A percentile compares a stretch with the other conserved stretches of the same genome.
These are phyloP conservation scores for Pelodytes ibericus DNA, from an alignment of 2,797 vertebrate genomes.

Conservation along the genomic window DNA sequence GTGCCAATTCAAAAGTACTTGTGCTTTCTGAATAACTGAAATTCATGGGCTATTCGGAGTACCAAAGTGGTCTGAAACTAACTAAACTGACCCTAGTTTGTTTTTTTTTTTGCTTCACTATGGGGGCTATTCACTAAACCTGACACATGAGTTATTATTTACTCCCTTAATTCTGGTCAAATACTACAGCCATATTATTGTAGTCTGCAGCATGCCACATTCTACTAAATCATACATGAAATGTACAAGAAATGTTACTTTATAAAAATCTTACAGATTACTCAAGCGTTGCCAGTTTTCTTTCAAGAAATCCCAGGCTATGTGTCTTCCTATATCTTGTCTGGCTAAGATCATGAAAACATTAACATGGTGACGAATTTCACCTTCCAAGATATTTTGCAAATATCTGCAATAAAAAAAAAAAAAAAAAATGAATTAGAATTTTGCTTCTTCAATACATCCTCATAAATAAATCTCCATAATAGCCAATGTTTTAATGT, in stretches of 20 bases:
- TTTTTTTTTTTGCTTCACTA: no score
- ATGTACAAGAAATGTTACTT: no score
- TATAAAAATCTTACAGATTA: conserved; percentile 54
- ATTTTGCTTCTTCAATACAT: no score
- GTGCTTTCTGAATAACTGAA: no score
- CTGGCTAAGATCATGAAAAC: conserved; percentile 13
- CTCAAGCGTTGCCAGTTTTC: conserved; percentile 70
- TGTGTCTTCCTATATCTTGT: conserved; percentile 66
- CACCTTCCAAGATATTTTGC: conserved; percentile 61
- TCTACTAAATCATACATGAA: not conserved
- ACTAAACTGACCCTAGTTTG: no score
- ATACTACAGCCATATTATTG: not conserved
- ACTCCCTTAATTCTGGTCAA: not conserved
- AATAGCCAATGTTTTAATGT: no score
- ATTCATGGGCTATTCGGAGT: no score
- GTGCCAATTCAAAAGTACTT: no score
- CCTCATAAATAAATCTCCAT: no score
- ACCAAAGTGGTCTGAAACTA: no score
- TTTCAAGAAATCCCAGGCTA: conserved; percentile 72
- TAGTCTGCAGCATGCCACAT: not conserved
- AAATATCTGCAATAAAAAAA: conserved; percentile 66
- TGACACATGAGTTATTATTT: no score
- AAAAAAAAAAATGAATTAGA: not conserved
- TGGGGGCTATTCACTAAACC: no score
- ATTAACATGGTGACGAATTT: not conserved